Base-by-base conservation (phyloP, 2,113 vertebrate genomes). In the Macroglossus sobrinus region DNA sequence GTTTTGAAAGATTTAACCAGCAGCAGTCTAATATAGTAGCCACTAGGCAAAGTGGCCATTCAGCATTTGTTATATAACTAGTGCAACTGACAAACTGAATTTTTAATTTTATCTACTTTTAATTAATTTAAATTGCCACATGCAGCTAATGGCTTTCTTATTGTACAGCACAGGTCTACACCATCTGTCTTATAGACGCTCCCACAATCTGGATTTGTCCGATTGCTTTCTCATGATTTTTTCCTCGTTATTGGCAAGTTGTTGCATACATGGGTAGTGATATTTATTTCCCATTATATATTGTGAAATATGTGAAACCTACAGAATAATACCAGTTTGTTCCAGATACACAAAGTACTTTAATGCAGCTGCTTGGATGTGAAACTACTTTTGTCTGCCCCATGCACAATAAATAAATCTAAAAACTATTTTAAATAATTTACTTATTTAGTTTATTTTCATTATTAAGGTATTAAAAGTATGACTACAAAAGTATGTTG, bases 101-200 rank as follows among this genome's bases (percentile, higher is more conserved):
- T 75, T 93, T 95, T 43, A 64, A 7, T 80, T 95, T 74, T 47
- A 64, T 45, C 35, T 75, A 82, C 14, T 80, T 91, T 68, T 90
- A 84, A 69, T 61, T 76, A 89, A 59, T 24, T 79, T 78, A 78
- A 45, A 89, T 79, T 61, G 21, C n/a, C 43, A 64, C 43, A 63
- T 64, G 50, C 71, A 63, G 63, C 84, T 95, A 68, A 68, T 93
- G 78, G 35, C 47, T 74, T 1, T 84, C 69, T 69, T 66, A 33
- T 30, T 88, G 50, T n/a, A 82, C 50, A 84, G 50, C 0, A 1
- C 40, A 88, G 59, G 61, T 89, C 78, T 68, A 40, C 24, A 55
- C 53, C 61, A 69, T 84, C 63, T 89, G 63, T 89, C 22, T 53
- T 55, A 10, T 9, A 63, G 14, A 89, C 43, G 84, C 53, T 55